Conservation (phyloP, 2,113 vertebrate genomes). For the Cinclus mexicanus region DNA sequence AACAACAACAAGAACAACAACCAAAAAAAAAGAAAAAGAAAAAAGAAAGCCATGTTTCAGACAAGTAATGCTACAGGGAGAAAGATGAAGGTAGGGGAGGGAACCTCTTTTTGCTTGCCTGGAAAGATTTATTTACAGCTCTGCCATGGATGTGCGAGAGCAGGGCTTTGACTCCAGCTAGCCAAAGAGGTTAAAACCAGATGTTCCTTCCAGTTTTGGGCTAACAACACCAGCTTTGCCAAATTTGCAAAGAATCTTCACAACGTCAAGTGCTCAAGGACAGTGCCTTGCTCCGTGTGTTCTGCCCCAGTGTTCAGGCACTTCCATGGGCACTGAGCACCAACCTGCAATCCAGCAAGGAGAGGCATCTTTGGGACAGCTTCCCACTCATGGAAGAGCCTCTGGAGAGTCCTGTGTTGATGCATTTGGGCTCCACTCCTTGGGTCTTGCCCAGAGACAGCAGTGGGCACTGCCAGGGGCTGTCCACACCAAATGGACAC, state of each 20-base stretch:
- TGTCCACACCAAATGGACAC: neutral
- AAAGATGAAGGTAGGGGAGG: neutral
- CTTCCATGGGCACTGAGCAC: neutral
- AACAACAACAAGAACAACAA: neutral
- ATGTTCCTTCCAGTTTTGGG: neutral
- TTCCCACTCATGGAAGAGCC: neutral
- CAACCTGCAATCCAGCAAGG: fast-evolving
- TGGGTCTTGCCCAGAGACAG: neutral
- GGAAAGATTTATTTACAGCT: neutral
- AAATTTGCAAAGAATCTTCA: neutral
- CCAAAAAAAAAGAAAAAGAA: neutral
- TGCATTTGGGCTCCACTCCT: neutral
- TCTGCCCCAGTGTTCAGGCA: neutral
- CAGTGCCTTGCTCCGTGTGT: neutral
- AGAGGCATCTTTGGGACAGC: neutral
- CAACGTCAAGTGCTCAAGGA: neutral
- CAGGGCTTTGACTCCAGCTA: neutral
- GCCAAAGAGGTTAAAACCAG: neutral
- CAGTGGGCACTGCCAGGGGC: neutral
- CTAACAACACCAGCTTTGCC: neutral
- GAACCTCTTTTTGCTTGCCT: neutral
- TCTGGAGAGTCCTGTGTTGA: neutral
- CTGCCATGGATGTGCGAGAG: neutral
- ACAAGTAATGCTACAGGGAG: neutral
- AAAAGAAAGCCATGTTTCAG: neutral